Evolutionary conservation across 2,888 invertebrate species (phyloP), one percentile per base, ranked within the genome.

Genomic region (Ochropleura plecta): DNA sequence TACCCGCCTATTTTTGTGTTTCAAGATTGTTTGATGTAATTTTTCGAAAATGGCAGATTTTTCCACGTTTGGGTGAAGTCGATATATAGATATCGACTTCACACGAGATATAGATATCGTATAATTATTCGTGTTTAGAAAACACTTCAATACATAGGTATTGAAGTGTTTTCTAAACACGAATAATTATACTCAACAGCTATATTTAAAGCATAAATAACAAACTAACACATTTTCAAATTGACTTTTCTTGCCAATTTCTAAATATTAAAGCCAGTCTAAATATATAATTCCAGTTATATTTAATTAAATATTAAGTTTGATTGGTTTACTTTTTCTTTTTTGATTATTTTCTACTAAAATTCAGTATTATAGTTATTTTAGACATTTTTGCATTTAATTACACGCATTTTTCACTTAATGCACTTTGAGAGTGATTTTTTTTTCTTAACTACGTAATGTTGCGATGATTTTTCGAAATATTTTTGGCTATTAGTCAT

Each of bases 201-300:
- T 78, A 64, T 30, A 48, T 64, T 59, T n/a, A 3, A 16, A 20
- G 12, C 5, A 30, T 51, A 2, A n/a, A 0, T 55, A 55, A 40
- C 1, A 49, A 64, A 68, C 53, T 70, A 76, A 70, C 55, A 20
- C 9, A 66, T 65, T 76, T 59, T 46, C 59, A 55, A 62, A 60
- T 79, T 20, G 6, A 64, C 62, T 49, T 64, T 78, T 86, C 86
- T 86, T 86, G 86, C 86, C 86, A 80, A 55, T 69, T 10, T 64
- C 18, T 62, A 57, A 12, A 73, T 74, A 83, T 86, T 88, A 84
- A 89, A 90, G 85, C 91, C 92, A 92, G 90, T 89, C 88, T 76
- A 62, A 75, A 74, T 83, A 82, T 86, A 83, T 66, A 89, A 91
- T 93, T 93, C 91, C 90, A 91, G 78, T 86, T 85, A 89, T 90